phyloP scores from a whole-genome alignment of 1,140 invertebrate genomes.

The Drosophila nigromelanica region DNA sequence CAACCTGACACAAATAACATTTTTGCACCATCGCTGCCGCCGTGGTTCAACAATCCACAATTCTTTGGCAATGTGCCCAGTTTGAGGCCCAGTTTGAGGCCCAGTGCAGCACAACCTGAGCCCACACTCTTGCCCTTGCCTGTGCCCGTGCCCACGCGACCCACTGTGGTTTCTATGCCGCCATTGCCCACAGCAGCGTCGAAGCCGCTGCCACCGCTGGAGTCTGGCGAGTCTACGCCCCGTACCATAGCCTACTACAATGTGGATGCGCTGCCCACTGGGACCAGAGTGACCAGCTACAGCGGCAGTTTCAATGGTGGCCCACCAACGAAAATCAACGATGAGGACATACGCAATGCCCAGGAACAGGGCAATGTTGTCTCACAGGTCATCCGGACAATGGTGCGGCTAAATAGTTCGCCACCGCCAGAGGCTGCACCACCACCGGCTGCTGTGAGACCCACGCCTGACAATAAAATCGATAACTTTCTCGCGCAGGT shows the following conservation, averaged over 20 bases:
- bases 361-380: constrained; percentile 24
- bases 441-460: neutral
- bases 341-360: constrained; percentile 38
- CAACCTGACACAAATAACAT: neutral
- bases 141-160: neutral
- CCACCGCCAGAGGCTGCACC: neutral
- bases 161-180: neutral
- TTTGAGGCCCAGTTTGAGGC: too few relatives aligned
- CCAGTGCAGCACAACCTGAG: neutral
- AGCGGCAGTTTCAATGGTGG: constrained; percentile 8
- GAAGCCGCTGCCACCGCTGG: constrained; percentile 33
- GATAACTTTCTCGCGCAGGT: constrained; percentile 55
- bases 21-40: constrained; percentile 23
- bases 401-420: constrained; percentile 9
- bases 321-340: constrained; percentile 12
- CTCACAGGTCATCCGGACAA: constrained; percentile 23
- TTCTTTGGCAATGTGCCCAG: neutral
- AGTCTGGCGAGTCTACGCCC: constrained; percentile 37
- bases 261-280: constrained; percentile 13
- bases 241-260: neutral
- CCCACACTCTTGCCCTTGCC: too few relatives aligned
- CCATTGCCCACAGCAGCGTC: constrained; percentile 18
- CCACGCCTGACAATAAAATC: constrained; percentile 36
- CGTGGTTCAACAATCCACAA: neutral
- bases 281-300: constrained; percentile 18